Conservation (phyloP, 2,113 vertebrate genomes). For the Zapus hudsonius region DNA sequence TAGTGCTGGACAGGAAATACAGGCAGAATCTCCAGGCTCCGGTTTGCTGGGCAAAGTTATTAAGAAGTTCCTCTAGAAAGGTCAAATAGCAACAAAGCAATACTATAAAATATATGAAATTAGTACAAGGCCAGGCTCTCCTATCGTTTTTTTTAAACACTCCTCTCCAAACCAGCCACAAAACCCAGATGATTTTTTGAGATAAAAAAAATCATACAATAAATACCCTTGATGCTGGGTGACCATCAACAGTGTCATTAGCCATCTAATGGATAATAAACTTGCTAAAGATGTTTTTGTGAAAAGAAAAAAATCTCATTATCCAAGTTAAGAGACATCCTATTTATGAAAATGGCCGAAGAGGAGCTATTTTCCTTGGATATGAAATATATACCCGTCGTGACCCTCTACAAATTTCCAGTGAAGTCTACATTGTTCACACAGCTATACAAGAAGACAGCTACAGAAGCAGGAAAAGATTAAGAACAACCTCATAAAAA, state of each 20-base stretch:
- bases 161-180: neutral
- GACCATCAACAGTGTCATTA: neutral
- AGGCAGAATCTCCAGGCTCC: constrained; percentile 98
- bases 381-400: neutral
- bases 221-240: neutral
- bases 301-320: neutral
- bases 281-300: neutral
- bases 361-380: neutral
- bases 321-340: neutral
- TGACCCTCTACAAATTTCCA: neutral
- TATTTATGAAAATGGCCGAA: neutral
- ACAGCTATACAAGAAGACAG: neutral
- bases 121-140: neutral
- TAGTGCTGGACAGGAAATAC: constrained; percentile 97
- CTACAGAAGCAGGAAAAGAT: neutral
- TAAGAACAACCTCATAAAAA: constrained; percentile 2
- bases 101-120: constrained; percentile 56
- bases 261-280: neutral
- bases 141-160: neutral
- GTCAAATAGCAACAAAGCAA: constrained; percentile 68
- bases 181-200: constrained; percentile 25
- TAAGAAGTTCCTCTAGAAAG: constrained; percentile 96
- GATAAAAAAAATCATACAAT: neutral
- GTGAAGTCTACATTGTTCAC: neutral
- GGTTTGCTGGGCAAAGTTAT: constrained; percentile 99